Base-by-base conservation (phyloP, 2,797 vertebrate genomes). In the Rhinichthys osculus region DNA sequence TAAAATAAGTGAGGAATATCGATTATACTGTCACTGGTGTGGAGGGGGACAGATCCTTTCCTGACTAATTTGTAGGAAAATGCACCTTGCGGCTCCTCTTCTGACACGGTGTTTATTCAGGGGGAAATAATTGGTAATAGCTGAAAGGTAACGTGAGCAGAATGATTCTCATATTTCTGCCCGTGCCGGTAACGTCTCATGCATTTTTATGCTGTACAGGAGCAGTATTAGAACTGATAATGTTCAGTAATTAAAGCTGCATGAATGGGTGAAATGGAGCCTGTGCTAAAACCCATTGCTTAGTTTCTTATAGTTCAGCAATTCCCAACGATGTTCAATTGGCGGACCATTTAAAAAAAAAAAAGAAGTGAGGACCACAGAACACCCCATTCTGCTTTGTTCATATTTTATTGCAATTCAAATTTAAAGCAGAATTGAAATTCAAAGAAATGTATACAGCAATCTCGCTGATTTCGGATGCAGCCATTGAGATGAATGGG, bases 41-140 rank as follows among this genome's bases (percentile, higher is more conserved):
- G 30, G 77, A 83, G 38, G 83, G 78, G 78, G 19, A 52, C 67
- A 64, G 86, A 54, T 89, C 72, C 47, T 72, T 88, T 88, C 73
- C 73, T 79, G 83, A 59, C 78, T 84, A 70, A 40, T 67, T 85
- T 82, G 69, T 79, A 82, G 88, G 83, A 88, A 85, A 82, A 87
- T 88, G 86, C 87, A 77, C 67, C 78, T 71, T 82, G 86, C 79
- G 77, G 87, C 86, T 86, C 77, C 87, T 88, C 86, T 86, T 82
- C 38, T 86, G 89, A 88, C 85, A 87, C 78, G 27, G 69, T 80
- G 87, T 89, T 90, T 88, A 87, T 88, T 88, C 87, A 89, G 82
- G 78, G 78, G 64, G 76, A 88, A 88, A 90, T 88, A 88, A 90
- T 86, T 88, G 87, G 82, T 89, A 86, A 87, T 86, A 86, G 86